Evolutionary conservation across 2,797 vertebrate species (phyloP).

Genomic region (Phoxinus dragarum): DNA sequence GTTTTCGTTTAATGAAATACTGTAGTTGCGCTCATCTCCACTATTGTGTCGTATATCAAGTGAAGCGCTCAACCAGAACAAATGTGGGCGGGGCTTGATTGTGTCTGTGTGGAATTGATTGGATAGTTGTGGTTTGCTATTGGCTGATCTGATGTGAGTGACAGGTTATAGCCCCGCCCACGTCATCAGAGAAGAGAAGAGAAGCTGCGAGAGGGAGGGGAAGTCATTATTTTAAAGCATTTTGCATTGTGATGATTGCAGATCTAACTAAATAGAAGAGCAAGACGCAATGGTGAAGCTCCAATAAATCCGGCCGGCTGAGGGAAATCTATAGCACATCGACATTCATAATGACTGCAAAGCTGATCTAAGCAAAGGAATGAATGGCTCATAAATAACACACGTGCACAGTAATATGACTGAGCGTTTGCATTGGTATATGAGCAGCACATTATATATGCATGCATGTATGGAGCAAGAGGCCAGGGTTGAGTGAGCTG

Average conservation of each 20-base stretch:
- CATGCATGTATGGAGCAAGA: neutral
- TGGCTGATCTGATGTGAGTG: neutral
- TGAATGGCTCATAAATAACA: neutral
- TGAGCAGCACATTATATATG: neutral
- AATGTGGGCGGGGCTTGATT: neutral
- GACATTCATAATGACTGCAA: neutral
- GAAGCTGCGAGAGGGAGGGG: neutral
- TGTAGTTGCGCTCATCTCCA: too few relatives aligned
- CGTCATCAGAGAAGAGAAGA: neutral
- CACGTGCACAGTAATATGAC: neutral
- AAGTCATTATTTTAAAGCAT: neutral
- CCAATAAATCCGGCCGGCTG: neutral
- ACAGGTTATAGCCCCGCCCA: neutral
- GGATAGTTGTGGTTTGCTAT: neutral
- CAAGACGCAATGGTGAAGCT: neutral
- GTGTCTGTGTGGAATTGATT: neutral
- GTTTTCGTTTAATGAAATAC: too few relatives aligned
- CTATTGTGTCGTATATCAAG: too few relatives aligned
- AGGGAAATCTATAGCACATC: neutral
- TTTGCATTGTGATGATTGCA: neutral
- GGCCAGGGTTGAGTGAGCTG: slow-evolving; percentile 5
- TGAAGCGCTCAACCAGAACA: too few relatives aligned
- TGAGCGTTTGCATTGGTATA: neutral
- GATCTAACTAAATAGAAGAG: neutral
- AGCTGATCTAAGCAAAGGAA: neutral